Percentiles rank a stretch among this genome's conserved stretches.
phyloP scores from a whole-genome alignment of 2,797 vertebrate species.

The Tragelaphus oryx region DNA sequence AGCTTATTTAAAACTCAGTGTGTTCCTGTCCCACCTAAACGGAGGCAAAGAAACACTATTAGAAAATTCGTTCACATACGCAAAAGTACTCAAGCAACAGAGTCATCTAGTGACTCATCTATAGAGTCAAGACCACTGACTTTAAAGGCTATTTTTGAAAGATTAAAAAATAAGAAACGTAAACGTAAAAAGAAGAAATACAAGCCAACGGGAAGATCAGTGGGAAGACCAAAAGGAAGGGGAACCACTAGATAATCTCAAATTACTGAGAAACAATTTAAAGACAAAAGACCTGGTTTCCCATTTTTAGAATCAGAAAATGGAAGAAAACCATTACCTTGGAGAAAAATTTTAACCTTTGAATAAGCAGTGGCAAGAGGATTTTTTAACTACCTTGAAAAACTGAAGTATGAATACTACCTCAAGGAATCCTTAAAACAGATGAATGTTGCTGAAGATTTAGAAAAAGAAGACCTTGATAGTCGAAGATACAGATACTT shows the following conservation, averaged over 20 bases:
- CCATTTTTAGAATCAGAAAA: constrained; percentile 80
- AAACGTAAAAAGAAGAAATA: constrained; percentile 46
- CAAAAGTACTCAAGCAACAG: neutral
- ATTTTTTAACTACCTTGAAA: constrained; percentile 85
- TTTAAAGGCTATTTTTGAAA: constrained; percentile 79
- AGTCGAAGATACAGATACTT: constrained; percentile 79
- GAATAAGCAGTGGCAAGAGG: constrained; percentile 86
- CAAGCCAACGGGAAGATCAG: neutral
- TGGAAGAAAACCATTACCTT: constrained; percentile 74
- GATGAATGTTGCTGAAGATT: constrained; percentile 77
- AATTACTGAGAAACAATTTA: constrained; percentile 3
- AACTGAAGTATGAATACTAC: constrained; percentile 80
- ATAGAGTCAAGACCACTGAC: constrained; percentile 54
- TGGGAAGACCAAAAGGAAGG: neutral
- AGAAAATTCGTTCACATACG: neutral
- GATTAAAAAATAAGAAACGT: neutral
- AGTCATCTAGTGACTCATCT: constrained; percentile 71
- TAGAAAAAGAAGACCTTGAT: constrained; percentile 75
- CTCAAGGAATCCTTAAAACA: constrained; percentile 78
- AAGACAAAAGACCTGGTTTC: constrained; percentile 75
- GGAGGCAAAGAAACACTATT: neutral
- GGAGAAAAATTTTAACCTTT: constrained; percentile 77
- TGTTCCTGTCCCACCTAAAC: neutral
- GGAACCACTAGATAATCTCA: constrained; percentile 22
- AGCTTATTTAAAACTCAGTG: neutral